Conservation (phyloP, 2,888 invertebrate species). For the Mythimna impura region DNA sequence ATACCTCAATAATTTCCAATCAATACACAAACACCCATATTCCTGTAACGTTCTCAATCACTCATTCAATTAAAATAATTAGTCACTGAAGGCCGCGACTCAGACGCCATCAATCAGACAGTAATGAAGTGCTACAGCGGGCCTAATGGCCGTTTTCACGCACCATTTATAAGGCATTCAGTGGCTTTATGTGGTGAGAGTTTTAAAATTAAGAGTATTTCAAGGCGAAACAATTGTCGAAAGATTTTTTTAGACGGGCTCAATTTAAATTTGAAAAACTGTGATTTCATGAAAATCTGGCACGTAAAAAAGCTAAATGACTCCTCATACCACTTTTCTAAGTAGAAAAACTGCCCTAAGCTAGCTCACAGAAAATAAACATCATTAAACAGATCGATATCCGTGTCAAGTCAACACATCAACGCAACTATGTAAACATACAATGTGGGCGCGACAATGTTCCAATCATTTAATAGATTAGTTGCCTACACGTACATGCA, state of each 20-base stretch:
- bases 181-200: slow-evolving; percentile 7
- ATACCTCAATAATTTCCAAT: slow-evolving; percentile 11
- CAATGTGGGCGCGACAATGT: not conserved
- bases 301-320: not conserved
- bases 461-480: slow-evolving; percentile 46
- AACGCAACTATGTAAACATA: not conserved
- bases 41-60: slow-evolving; percentile 22
- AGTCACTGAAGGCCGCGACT: slow-evolving; percentile 39
- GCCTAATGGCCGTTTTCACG: slow-evolving; percentile 52
- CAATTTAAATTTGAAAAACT: not conserved
- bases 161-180: slow-evolving; percentile 42
- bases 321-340: not conserved
- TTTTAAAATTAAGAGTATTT: slow-evolving; percentile 17
- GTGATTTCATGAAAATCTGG: not conserved
- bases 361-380: not conserved
- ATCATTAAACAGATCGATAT: not conserved
- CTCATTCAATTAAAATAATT: slow-evolving; percentile 51
- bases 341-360: not conserved
- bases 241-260: no score
- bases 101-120: slow-evolving; percentile 42
- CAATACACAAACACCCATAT: slow-evolving; percentile 22
- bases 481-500: not conserved
- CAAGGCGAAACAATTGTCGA: not conserved
- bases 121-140: slow-evolving; percentile 40
- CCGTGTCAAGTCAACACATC: not conserved